A percentile compares a stretch with the other conserved stretches of the same genome.
Evolutionary conservation across 2,888 invertebrate species (phyloP).

Genomic region (Melipona bicolor): DNA sequence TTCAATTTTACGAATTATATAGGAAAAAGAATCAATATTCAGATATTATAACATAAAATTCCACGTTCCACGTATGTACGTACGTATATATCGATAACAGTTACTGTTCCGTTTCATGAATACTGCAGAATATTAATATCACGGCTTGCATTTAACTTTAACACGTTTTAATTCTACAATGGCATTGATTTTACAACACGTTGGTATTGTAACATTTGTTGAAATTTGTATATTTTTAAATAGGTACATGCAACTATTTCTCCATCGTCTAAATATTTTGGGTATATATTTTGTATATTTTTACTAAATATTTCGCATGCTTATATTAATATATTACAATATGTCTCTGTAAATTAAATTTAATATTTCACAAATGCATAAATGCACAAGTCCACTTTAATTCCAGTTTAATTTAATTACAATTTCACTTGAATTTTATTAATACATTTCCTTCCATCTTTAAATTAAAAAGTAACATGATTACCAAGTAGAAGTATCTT

Average conservation of each 20-base stretch:
- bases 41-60: neutral
- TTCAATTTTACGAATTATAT: neutral
- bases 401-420: too few species aligned
- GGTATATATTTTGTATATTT: neutral
- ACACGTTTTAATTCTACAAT: too few species aligned
- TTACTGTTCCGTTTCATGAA: neutral
- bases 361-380: neutral
- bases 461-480: neutral
- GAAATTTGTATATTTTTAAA: neutral
- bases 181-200: too few species aligned
- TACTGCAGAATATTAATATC: neutral
- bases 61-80: neutral
- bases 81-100: neutral
- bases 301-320: neutral
- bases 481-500: neutral
- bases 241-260: too few species aligned
- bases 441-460: neutral
- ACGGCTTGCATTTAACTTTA: neutral
- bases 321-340: neutral
- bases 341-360: neutral
- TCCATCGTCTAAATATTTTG: neutral
- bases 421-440: neutral
- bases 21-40: neutral
- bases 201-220: neutral
- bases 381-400: neutral